Evolutionary conservation across 2,797 vertebrate species (phyloP).

Genomic region (Alectoris magna): DNA sequence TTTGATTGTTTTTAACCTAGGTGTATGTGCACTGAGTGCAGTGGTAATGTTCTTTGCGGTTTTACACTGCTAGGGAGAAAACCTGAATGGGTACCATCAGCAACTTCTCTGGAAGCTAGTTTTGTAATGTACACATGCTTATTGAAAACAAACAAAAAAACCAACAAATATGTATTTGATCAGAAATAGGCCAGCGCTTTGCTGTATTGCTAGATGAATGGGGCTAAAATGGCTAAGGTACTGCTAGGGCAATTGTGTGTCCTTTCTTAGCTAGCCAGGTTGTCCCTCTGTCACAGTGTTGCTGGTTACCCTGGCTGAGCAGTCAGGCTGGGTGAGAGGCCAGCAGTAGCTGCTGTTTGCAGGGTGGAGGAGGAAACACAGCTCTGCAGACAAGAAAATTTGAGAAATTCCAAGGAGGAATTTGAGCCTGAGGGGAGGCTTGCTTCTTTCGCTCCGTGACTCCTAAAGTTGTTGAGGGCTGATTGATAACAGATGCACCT

Average conservation of each 20-base stretch:
- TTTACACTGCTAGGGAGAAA: not conserved
- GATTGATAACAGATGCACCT: constrained; percentile 70
- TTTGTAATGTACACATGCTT: not conserved
- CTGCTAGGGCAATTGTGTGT: not conserved
- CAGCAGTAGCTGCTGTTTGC: not conserved
- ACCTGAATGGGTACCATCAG: not conserved
- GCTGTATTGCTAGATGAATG: not conserved
- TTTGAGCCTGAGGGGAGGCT: constrained; percentile 24
- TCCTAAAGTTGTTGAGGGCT: constrained; percentile 17
- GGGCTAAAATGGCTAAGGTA: not conserved
- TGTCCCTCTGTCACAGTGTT: not conserved
- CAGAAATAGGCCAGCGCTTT: not conserved
- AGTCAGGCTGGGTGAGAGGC: not conserved
- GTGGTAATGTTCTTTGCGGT: not conserved
- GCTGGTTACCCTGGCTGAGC: not conserved
- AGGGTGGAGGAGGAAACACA: not conserved
- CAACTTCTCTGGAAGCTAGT: not conserved
- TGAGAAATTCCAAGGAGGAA: constrained; percentile 49
- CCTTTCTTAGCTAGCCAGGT: not conserved
- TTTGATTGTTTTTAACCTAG: not conserved
- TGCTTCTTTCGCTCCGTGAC: not conserved
- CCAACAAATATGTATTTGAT: rapidly evolving
- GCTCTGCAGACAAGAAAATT: not conserved
- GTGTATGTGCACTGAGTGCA: not conserved
- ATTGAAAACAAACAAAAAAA: not conserved